Conservation (phyloP, 2,113 vertebrate genomes). For the Eurypyga helias region DNA sequence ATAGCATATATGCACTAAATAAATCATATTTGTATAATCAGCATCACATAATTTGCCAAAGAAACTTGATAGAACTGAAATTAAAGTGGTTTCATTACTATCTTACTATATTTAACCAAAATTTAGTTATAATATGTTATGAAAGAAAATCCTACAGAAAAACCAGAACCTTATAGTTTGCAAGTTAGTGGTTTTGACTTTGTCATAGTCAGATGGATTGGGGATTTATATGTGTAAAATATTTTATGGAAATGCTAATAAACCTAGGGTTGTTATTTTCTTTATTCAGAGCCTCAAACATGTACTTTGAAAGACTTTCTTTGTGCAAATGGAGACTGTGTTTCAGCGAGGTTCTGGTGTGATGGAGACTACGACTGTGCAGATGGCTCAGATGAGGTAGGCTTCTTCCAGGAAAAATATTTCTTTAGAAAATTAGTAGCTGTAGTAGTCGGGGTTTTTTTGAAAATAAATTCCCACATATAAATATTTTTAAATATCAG, state of each 20-base stretch:
- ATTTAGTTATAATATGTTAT: not conserved
- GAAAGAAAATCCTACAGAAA: not conserved
- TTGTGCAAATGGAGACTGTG: slow-evolving; percentile 93
- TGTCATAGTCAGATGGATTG: too few relatives aligned
- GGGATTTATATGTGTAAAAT: fast-evolving
- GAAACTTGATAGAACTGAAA: not conserved
- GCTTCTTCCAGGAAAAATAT: not conserved
- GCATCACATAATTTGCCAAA: not conserved
- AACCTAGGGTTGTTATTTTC: not conserved
- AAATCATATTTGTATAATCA: not conserved
- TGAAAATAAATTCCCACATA: not conserved
- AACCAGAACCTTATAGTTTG: not conserved
- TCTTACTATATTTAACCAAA: not conserved
- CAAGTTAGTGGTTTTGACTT: not conserved
- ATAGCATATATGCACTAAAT: not conserved
- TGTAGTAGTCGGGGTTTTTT: not conserved
- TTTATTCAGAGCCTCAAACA: slow-evolving; percentile 88
- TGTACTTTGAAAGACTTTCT: slow-evolving; percentile 95
- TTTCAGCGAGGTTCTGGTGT: slow-evolving; percentile 94
- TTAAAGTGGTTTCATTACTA: not conserved
- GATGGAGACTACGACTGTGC: slow-evolving; percentile 97
- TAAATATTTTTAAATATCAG: not conserved
- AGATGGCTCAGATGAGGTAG: slow-evolving; percentile 96
- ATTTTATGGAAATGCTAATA: not conserved
- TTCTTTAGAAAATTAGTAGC: not conserved